Evolutionary conservation across 35 echinoderm and acorn worm species (phyloP).

Genomic region (Apostichopus californicus): DNA sequence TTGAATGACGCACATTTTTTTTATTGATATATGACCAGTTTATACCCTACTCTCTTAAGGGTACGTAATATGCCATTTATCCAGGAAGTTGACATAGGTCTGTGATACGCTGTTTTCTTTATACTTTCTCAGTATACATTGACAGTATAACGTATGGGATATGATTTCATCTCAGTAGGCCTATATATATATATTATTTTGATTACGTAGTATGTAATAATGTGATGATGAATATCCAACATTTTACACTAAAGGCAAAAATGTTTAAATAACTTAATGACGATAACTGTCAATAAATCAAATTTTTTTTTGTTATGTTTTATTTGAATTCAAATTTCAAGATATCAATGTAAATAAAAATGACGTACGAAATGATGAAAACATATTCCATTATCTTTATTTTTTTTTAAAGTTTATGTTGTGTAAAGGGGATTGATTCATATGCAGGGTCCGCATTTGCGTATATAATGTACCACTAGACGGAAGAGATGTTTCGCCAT

Average conservation of each 20-base stretch:
- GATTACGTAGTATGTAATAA: too few species aligned
- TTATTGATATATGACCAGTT: too few species aligned
- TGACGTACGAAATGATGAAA: constrained; percentile 30
- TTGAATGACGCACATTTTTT: too few species aligned
- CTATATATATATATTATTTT: too few species aligned
- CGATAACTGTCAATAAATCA: constrained; percentile 24
- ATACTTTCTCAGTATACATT: too few species aligned
- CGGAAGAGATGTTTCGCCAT: not conserved
- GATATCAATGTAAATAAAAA: constrained; percentile 48
- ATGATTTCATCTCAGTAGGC: too few species aligned
- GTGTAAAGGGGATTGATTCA: not conserved
- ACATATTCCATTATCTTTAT: constrained; percentile 1
- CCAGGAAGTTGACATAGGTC: too few species aligned
- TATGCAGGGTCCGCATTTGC: not conserved
- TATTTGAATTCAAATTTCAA: not conserved
- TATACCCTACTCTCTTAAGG: too few species aligned
- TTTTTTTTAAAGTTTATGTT: not conserved
- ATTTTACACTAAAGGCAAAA: not conserved
- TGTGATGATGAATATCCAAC: too few species aligned
- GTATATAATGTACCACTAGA: not conserved
- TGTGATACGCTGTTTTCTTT: too few species aligned
- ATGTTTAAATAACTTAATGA: constrained; percentile 2
- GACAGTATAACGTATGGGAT: too few species aligned
- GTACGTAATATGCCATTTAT: too few species aligned
- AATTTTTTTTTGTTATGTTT: not conserved